Evolutionary conservation across 2,113 vertebrate genomes (phyloP), one percentile per base, ranked within the genome.

Genomic region (Nerophis ophidion): DNA sequence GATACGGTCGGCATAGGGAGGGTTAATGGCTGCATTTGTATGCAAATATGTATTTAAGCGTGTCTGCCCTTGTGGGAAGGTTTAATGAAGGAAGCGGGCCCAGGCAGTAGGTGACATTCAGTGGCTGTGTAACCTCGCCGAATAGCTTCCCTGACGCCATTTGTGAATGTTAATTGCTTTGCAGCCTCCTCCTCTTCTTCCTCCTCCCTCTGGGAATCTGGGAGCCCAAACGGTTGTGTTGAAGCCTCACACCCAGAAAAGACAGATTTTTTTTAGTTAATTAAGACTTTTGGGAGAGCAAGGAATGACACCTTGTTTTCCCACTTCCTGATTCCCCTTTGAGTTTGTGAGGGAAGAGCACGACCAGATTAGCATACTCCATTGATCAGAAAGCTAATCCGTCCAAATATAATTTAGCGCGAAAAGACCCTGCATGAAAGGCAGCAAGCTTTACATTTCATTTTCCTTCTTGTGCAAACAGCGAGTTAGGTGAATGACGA

Each of bases 101-200:
- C 61, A 57, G 76, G 81, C 81, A 74, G 69, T 75, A 63, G 81
- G 76, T 84, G 82, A 84, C 83, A 84, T 86, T 84, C 83, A 86
- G 69, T 13, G 60, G 47, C 73, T 70, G 66, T 19, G 48, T 74
- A 83, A 80, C 83, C 86, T 81, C 80, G 8, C 62, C 35, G 66
- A 75, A 84, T 79, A 71, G 78, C 71, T 85, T 85, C 74, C 77
- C 70, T 58, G 35, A 68, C 54, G 67, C 83, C 84, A 84, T 88
- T 86, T 86, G 74, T 79, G 83, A 85, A 84, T 84, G 83, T 88
- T 88, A 88, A 88, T 88, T 88, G 84, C 83, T 86, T 88, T 80
- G 68, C 6, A 12, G 61, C 67, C 54, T 50, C 57, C 71, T 61
- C 54, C 63, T 48, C 48, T 65, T 51, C 65, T 68, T 65, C 68